Evolutionary conservation across 2,888 invertebrate genomes (phyloP).

Genomic region (Sipha maydis): DNA sequence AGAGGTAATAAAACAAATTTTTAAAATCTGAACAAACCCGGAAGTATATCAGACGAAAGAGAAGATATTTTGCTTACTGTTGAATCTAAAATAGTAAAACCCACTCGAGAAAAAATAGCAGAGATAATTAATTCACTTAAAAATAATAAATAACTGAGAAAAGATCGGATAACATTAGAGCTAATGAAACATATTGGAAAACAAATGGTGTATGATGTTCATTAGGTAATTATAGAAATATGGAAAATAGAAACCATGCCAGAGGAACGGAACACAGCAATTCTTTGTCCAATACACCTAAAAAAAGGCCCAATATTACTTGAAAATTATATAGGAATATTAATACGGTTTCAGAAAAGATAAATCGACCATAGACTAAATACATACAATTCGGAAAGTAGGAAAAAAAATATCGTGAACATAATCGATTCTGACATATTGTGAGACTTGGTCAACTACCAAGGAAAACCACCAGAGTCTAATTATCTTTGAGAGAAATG

Average conservation of each 20-base stretch:
- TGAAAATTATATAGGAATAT: neutral
- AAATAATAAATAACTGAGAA: neutral
- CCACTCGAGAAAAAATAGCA: constrained; percentile 9
- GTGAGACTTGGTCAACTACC: neutral
- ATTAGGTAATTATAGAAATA: neutral
- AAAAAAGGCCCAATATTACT: neutral
- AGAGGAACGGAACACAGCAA: neutral
- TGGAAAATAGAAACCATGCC: neutral
- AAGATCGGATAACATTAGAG: neutral
- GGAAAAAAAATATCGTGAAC: neutral
- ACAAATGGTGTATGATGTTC: neutral
- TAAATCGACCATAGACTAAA: neutral
- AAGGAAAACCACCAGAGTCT: neutral
- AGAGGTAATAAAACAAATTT: neutral
- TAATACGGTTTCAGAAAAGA: too few relatives aligned
- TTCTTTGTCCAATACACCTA: neutral
- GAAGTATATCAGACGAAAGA: constrained; percentile 1
- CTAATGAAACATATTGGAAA: neutral
- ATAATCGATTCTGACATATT: neutral
- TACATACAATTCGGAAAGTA: neutral
- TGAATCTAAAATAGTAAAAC: constrained; percentile 12
- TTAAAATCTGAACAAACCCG: constrained; percentile 11
- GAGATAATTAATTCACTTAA: constrained; percentile 4
- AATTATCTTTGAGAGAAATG: neutral
- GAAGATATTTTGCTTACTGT: constrained; percentile 19